Evolutionary conservation across 2,797 vertebrate genomes (phyloP), one percentile per base, ranked within the genome.

Genomic region (Melanogrammus aeglefinus): DNA sequence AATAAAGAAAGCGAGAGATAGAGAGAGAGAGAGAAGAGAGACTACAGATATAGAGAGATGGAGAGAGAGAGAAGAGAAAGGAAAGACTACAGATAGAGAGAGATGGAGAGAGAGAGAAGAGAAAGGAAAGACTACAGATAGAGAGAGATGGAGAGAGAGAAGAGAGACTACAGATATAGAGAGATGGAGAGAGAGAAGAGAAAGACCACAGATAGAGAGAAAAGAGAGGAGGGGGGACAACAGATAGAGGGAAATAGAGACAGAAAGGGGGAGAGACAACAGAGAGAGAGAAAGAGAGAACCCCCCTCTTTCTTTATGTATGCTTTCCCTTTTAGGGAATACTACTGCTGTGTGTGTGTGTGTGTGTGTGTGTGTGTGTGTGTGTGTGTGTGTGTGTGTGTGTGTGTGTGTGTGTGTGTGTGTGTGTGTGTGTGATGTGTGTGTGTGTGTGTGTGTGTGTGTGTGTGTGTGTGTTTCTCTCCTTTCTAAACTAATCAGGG

Each of bases 401-500:
- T 36, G 35, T 36, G 35, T 36, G 35, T 36, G 35, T 36, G 35
- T 36, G 35, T 36, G 35, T 36, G 35, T 36, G 35, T 36, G 35
- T 36, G 35, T 36, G 35, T 36, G 35, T 36, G 35, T 36, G 35
- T 36, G 35, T 36, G 35, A n/a, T 36, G 35, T 36, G 8, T 10
- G 18, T 66, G 18, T 66, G 18, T 66, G 18, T 66, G 24, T 66
- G 63, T 77, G 63, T 44, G 36, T 71, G 21, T 72, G 16, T 72
- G 14, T 63, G 69, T 2, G 9, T 44, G 69, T 73, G 39, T 14
- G 31, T 51, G 3, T 29, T 44, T 73, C 16, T 24, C 74, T 72
- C 72, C 83, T 81, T 84, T 85, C 82, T 66, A 82, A 81, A 86
- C 82, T 80, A 87, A 88, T 89, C 88, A 89, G 84, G 36, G 75